Conservation (phyloP, 2,113 vertebrate species). For the Plecotus auritus region DNA sequence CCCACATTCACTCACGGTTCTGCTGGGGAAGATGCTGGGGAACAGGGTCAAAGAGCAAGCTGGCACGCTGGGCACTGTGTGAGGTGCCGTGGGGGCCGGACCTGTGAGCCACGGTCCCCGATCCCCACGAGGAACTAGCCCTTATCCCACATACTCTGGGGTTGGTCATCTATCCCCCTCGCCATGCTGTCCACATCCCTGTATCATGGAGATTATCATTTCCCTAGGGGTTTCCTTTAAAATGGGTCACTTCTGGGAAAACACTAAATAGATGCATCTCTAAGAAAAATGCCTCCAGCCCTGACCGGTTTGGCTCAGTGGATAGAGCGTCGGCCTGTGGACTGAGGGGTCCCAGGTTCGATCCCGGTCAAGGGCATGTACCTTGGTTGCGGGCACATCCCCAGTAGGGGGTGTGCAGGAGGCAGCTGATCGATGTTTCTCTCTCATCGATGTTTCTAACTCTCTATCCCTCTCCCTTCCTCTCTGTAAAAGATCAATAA, state of each 20-base stretch:
- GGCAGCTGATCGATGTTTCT: too few relatives aligned
- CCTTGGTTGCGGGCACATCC: too few relatives aligned
- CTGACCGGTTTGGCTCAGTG: too few relatives aligned
- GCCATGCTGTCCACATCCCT: neutral
- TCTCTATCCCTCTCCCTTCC: too few relatives aligned
- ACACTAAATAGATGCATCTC: neutral
- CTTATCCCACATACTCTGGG: rapidly evolving
- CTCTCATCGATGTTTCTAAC: too few relatives aligned
- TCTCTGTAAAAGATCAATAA: too few relatives aligned
- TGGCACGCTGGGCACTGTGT: rapidly evolving
- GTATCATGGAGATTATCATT: neutral
- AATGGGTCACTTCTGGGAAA: neutral
- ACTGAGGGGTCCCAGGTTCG: too few relatives aligned
- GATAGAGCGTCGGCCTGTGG: too few relatives aligned
- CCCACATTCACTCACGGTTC: neutral
- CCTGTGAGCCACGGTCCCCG: rapidly evolving
- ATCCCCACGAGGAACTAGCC: neutral
- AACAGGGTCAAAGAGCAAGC: neutral
- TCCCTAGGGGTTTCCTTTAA: neutral
- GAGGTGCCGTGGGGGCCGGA: rapidly evolving
- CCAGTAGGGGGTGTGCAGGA: too few relatives aligned
- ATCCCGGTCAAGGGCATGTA: too few relatives aligned
- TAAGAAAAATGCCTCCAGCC: neutral
- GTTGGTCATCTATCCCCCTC: neutral
- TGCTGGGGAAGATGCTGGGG: neutral